phyloP scores from a whole-genome alignment of 2,113 vertebrate species.

The Charina bottae region DNA sequence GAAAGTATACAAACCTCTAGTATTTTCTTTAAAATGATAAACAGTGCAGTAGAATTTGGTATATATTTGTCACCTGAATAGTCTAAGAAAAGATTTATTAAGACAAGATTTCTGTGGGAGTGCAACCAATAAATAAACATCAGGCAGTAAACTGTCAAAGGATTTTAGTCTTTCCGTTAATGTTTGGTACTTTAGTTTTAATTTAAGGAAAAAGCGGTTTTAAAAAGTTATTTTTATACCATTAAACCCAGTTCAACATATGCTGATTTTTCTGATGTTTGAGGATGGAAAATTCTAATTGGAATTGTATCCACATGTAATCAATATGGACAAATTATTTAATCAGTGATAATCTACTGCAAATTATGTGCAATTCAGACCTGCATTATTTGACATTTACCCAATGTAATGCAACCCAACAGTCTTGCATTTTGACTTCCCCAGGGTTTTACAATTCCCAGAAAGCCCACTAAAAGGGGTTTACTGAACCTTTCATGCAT shows the following conservation, averaged over 20 bases:
- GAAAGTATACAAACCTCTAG: slow-evolving; percentile 38
- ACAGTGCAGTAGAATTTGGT: slow-evolving; percentile 23
- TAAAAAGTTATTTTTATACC: background rate
- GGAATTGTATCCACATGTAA: too few relatives aligned
- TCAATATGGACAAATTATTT: background rate
- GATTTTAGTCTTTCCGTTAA: slow-evolving; percentile 36
- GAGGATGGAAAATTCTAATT: background rate
- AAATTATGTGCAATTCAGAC: background rate
- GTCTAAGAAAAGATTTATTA: slow-evolving; percentile 53
- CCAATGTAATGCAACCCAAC: background rate
- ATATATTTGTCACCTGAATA: slow-evolving; percentile 55
- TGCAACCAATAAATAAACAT: slow-evolving; percentile 44
- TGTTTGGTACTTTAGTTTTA: slow-evolving; percentile 30
- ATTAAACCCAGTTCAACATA: background rate
- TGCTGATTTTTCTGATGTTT: background rate
- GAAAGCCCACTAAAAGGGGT: background rate
- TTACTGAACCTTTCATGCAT: background rate
- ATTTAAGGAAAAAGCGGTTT: background rate
- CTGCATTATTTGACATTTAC: background rate
- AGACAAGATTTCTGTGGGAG: slow-evolving; percentile 41
- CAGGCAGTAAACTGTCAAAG: slow-evolving; percentile 31
- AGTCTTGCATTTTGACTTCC: background rate
- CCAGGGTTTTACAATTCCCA: background rate
- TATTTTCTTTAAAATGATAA: slow-evolving; percentile 51
- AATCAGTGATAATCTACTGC: background rate